A percentile compares a stretch with the other conserved stretches of the same genome.
phyloP scores from a whole-genome alignment of 1,140 invertebrate genomes.

The Diachasma alloeum region DNA sequence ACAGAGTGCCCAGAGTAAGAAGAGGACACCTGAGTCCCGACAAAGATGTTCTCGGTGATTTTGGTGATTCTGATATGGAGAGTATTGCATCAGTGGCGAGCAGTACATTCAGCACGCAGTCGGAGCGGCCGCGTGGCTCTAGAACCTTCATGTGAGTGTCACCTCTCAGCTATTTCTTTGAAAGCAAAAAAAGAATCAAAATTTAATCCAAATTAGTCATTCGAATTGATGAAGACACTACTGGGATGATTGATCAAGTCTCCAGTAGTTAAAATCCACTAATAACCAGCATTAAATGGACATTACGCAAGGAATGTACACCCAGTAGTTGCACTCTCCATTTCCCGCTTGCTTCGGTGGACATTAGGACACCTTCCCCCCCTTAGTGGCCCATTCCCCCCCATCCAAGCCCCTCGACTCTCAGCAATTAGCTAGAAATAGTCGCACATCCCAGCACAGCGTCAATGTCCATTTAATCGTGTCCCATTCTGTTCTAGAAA shows the following conservation, averaged over 20 bases:
- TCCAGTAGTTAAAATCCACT: conserved; percentile 12
- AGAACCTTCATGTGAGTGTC: conserved; percentile 73
- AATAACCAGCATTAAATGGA: conserved; percentile 62
- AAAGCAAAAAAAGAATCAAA: not conserved
- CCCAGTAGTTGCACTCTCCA: conserved; percentile 8
- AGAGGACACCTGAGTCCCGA: conserved; percentile 72
- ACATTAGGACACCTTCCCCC: not conserved
- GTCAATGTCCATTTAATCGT: conserved; percentile 64
- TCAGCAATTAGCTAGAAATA: conserved; percentile 26
- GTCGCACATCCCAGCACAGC: conserved; percentile 52
- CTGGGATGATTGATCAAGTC: conserved; percentile 11
- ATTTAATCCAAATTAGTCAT: not conserved
- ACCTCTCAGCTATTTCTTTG: not conserved
- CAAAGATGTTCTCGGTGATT: conserved; percentile 74
- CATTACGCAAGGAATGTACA: conserved; percentile 52
- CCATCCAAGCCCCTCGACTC: not conserved
- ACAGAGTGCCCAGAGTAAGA: conserved; percentile 65
- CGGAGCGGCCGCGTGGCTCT: conserved; percentile 82
- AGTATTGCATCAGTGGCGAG: conserved; percentile 86
- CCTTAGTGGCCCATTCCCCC: not conserved
- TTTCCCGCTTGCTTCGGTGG: conserved; percentile 4
- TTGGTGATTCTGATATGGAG: conserved; percentile 88
- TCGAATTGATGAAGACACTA: not conserved
- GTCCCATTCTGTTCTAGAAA: conserved; percentile 56
- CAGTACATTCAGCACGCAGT: conserved; percentile 92